These are phyloP conservation scores for Oryzias javanicus DNA, from an alignment of 2,113 vertebrate species.

Conservation along the genomic window DNA sequence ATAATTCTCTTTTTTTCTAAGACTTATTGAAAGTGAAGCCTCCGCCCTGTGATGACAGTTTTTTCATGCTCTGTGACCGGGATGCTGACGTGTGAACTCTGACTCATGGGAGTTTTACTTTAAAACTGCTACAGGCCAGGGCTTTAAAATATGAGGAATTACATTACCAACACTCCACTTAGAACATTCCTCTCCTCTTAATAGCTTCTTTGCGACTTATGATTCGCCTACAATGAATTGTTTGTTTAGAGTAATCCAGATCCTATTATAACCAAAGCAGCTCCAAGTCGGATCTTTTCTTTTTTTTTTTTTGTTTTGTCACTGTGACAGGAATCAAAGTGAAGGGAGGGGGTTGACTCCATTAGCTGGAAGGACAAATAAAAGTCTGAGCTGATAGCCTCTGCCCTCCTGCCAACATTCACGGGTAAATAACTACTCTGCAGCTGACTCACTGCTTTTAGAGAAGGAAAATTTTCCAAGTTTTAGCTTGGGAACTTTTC, in stretches of 20 bases:
- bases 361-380: conserved; percentile 67
- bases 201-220: background rate
- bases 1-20: too few species aligned
- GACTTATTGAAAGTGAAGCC: background rate
- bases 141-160: conserved; percentile 15
- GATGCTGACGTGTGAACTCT: background rate
- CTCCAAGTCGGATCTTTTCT: too few species aligned
- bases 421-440: background rate
- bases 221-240: background rate
- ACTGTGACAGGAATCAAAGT: conserved; percentile 38
- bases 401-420: conserved; percentile 36
- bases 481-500: conserved; percentile 29
- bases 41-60: background rate
- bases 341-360: conserved; percentile 54
- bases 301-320: conserved; percentile 17
- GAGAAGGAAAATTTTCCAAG: conserved; percentile 3
- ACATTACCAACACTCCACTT: background rate
- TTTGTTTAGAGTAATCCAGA: background rate
- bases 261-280: too few species aligned
- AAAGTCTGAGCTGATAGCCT: conserved; percentile 53
- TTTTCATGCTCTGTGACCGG: conserved; percentile 2
- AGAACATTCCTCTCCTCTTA: background rate
- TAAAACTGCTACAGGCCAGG: background rate
- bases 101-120: background rate
- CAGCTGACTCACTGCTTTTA: conserved; percentile 19